Percentiles rank a stretch among this genome's conserved stretches.
Evolutionary conservation across 2,888 invertebrate genomes (phyloP).

Genomic region (Pharmacophagus antenor): DNA sequence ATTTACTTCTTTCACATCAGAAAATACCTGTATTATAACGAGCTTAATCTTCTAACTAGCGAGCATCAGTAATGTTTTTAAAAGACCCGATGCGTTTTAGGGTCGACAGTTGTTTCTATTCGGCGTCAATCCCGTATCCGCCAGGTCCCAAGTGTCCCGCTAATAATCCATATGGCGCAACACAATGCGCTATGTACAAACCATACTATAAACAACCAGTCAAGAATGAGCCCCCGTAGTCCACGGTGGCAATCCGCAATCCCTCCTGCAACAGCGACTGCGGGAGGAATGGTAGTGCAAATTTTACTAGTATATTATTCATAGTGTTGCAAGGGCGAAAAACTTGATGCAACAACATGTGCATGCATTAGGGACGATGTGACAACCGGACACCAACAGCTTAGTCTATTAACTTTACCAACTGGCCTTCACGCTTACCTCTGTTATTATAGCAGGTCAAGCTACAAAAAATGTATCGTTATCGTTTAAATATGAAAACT

Average conservation of each 20-base stretch:
- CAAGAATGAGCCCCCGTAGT: constrained; percentile 41
- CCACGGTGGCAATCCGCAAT: constrained; percentile 18
- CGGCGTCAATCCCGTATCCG: constrained; percentile 59
- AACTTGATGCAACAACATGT: constrained; percentile 76
- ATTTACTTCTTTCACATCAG: too few species aligned
- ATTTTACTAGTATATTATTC: constrained; percentile 54
- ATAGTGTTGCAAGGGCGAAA: constrained; percentile 65
- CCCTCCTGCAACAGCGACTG: constrained; percentile 13
- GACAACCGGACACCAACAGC: constrained; percentile 65
- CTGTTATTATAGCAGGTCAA: constrained; percentile 29
- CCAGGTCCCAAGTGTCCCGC: constrained; percentile 73
- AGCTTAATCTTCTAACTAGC: not conserved
- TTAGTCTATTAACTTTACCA: constrained; percentile 64
- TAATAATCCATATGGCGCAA: constrained; percentile 79
- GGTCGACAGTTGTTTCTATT: constrained; percentile 74
- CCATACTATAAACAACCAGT: constrained; percentile 55
- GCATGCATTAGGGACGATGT: constrained; percentile 77
- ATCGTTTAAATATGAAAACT: not conserved
- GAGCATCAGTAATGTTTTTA: constrained; percentile 4
- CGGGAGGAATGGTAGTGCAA: constrained; percentile 40
- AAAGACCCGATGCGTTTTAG: constrained; percentile 57
- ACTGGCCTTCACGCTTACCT: constrained; percentile 49
- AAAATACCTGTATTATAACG: too few species aligned
- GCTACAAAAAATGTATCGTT: constrained; percentile 14
- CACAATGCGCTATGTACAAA: constrained; percentile 54